Conservation (phyloP, 2,888 invertebrate species). For the Elgonia sp. region DNA sequence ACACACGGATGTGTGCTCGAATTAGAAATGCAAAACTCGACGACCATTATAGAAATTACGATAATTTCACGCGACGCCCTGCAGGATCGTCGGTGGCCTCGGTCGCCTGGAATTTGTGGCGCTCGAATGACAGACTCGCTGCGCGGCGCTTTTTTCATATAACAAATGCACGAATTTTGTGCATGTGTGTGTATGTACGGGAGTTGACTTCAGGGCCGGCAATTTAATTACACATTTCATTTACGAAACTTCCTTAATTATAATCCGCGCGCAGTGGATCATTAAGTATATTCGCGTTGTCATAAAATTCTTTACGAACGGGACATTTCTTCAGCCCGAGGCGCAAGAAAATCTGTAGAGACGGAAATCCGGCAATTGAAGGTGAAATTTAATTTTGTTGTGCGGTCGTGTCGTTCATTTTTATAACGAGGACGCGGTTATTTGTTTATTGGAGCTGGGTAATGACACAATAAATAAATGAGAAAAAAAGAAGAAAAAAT, state of each 20-base stretch:
- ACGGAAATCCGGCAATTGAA: constrained; percentile 69
- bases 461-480: too few species aligned
- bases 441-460: constrained; percentile 17
- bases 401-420: constrained; percentile 25
- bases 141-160: constrained; percentile 4
- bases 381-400: constrained; percentile 54
- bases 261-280: constrained; percentile 47
- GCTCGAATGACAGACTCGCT: constrained; percentile 35
- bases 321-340: constrained; percentile 54
- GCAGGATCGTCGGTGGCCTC: constrained; percentile 63
- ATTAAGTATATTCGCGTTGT: constrained; percentile 54
- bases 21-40: constrained; percentile 78
- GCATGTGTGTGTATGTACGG: background rate
- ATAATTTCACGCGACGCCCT: constrained; percentile 71
- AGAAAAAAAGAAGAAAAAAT: too few species aligned
- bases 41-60: constrained; percentile 73
- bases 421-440: constrained; percentile 1
- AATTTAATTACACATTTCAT: constrained; percentile 65
- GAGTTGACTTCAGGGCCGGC: constrained; percentile 24
- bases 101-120: constrained; percentile 36
- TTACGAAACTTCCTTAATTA: constrained; percentile 69
- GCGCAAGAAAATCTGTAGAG: constrained; percentile 35
- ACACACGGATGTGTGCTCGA: constrained; percentile 71
- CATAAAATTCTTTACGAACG: constrained; percentile 54
- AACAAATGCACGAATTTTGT: constrained; percentile 32